Conservation (phyloP, 2,888 invertebrate genomes). For the Drosophila multiciliata region DNA sequence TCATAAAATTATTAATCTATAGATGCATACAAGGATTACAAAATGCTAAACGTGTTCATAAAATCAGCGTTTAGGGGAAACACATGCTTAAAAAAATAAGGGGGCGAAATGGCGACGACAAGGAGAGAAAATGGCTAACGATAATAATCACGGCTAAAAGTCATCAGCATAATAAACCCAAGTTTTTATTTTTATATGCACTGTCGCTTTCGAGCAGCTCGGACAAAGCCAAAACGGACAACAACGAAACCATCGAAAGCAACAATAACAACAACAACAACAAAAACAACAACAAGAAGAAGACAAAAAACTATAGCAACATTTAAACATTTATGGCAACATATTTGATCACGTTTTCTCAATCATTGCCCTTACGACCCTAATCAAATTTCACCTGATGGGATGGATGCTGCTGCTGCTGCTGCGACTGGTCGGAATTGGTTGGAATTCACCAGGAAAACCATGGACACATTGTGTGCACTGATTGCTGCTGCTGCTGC, state of each 20-base stretch:
- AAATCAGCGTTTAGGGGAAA: conserved; percentile 1
- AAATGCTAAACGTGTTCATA: not conserved
- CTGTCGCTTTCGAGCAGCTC: conserved; percentile 27
- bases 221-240: conserved; percentile 51
- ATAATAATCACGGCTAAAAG: conserved; percentile 77
- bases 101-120: conserved; percentile 50
- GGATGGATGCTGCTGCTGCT: conserved; percentile 39
- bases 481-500: conserved; percentile 66
- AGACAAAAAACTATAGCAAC: conserved; percentile 59
- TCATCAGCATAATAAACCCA: conserved; percentile 77
- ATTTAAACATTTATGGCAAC: conserved; percentile 80
- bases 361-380: conserved; percentile 83
- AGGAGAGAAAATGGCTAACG: conserved; percentile 55
- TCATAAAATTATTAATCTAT: not conserved
- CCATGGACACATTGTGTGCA: conserved; percentile 78
- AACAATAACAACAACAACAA: not conserved
- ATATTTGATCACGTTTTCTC: conserved; percentile 83
- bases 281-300: not conserved
- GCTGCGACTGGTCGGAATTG: conserved; percentile 18
- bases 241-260: conserved; percentile 11
- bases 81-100: not conserved
- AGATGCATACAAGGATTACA: not conserved
- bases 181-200: conserved; percentile 66
- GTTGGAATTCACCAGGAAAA: conserved; percentile 66
- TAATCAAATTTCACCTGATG: conserved; percentile 84